phyloP scores from a whole-genome alignment of 1,140 invertebrate species.

The Drosophila suzukii region DNA sequence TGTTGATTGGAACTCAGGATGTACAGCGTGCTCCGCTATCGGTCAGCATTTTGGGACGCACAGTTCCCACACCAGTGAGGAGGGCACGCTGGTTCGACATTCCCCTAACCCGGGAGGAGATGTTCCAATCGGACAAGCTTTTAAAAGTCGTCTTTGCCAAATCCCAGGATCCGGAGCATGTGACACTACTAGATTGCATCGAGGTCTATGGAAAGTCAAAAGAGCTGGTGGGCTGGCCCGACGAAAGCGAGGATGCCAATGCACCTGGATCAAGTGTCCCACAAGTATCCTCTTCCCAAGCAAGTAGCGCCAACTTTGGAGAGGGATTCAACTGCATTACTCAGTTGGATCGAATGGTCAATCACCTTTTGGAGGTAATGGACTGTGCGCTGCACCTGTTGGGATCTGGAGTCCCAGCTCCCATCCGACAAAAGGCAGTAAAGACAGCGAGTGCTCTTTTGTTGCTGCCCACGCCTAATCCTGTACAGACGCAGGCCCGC shows the following conservation, averaged over 20 bases:
- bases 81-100: slow-evolving; percentile 97
- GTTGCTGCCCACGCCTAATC: slow-evolving; percentile 92
- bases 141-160: slow-evolving; percentile 95
- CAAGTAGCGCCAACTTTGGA: slow-evolving; percentile 57
- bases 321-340: slow-evolving; percentile 80
- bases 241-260: slow-evolving; percentile 94
- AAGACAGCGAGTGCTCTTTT: slow-evolving; percentile 92
- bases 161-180: slow-evolving; percentile 94
- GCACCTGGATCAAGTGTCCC: slow-evolving; percentile 13
- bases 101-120: slow-evolving; percentile 97
- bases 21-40: slow-evolving; percentile 91
- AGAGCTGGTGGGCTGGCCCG: slow-evolving; percentile 98
- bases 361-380: slow-evolving; percentile 90
- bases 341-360: slow-evolving; percentile 87
- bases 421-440: slow-evolving; percentile 87
- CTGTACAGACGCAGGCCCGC: slow-evolving; percentile 91
- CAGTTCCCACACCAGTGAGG: slow-evolving; percentile 90
- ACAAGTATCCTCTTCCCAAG: slow-evolving; percentile 12
- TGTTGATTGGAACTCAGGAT: slow-evolving; percentile 95
- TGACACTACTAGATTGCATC: slow-evolving; percentile 97
- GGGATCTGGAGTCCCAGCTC: slow-evolving; percentile 75
- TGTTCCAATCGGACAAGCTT: slow-evolving; percentile 96
- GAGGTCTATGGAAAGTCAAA: slow-evolving; percentile 97
- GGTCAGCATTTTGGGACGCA: slow-evolving; percentile 91
- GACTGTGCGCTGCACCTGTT: slow-evolving; percentile 87